Conservation (phyloP, 2,797 vertebrate genomes). For the Tauraco hartlaubi region DNA sequence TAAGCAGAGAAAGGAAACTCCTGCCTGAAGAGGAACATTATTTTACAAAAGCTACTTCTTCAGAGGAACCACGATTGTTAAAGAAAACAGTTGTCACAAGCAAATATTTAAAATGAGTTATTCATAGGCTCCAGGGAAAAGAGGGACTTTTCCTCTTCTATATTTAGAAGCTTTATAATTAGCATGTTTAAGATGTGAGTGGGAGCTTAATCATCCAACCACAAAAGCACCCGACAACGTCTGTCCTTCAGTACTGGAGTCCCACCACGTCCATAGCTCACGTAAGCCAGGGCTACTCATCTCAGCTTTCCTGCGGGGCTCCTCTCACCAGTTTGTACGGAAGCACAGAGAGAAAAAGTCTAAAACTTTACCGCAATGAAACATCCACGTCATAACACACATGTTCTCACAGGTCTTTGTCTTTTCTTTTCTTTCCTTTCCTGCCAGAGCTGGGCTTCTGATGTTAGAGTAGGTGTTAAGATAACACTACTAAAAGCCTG, state of each 20-base stretch:
- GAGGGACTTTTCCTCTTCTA: background rate
- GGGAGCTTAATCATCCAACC: background rate
- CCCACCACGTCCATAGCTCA: background rate
- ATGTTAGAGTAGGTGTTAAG: background rate
- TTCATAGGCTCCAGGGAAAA: background rate
- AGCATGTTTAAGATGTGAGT: background rate
- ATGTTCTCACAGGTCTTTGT: background rate
- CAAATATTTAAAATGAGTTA: background rate
- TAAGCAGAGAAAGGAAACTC: background rate
- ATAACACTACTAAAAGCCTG: background rate
- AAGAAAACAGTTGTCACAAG: background rate
- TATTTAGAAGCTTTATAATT: slow-evolving; percentile 27
- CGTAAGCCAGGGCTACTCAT: background rate
- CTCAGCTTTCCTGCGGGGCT: background rate
- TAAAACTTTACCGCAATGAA: background rate
- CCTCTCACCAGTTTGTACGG: background rate
- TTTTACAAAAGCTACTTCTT: background rate
- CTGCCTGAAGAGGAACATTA: background rate
- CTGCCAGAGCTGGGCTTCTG: background rate
- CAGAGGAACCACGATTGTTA: background rate
- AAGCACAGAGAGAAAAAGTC: background rate
- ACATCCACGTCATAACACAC: background rate
- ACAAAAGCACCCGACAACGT: background rate
- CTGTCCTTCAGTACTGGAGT: background rate
- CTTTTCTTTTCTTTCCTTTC: background rate